phyloP scores from a whole-genome alignment of 2,888 invertebrate genomes.

The Dexiosoma caninum region DNA sequence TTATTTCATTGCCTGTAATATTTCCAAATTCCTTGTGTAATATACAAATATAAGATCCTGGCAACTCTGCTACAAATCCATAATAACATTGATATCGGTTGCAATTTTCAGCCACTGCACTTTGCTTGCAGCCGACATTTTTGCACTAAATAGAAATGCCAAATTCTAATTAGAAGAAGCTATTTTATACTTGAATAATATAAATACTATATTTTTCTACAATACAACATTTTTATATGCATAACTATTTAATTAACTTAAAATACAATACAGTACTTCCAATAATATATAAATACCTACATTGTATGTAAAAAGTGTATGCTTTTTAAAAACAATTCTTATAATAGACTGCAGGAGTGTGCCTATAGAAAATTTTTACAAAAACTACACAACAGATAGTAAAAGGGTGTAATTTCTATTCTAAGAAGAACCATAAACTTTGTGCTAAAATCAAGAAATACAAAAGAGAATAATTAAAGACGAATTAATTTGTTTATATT shows the following conservation, averaged over 20 bases:
- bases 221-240: background rate
- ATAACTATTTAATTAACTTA: background rate
- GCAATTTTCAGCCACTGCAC: constrained; percentile 34
- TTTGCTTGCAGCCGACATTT: constrained; percentile 26
- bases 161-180: background rate
- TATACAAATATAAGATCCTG: background rate
- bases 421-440: background rate
- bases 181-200: background rate
- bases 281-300: background rate
- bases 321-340: background rate
- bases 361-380: constrained; percentile 40
- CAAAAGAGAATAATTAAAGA: background rate
- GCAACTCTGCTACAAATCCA: constrained; percentile 25
- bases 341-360: constrained; percentile 41
- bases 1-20: no score
- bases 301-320: background rate
- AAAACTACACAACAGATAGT: constrained; percentile 10
- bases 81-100: constrained; percentile 26
- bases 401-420: constrained; percentile 2
- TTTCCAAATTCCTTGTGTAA: background rate
- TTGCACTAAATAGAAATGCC: constrained; percentile 13
- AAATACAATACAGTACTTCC: no score
- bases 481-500: constrained; percentile 11
- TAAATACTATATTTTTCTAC: background rate
- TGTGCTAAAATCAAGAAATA: background rate